Evolutionary conservation across 1,140 invertebrate species (phyloP).

Genomic region (Ridgeia piscesae): DNA sequence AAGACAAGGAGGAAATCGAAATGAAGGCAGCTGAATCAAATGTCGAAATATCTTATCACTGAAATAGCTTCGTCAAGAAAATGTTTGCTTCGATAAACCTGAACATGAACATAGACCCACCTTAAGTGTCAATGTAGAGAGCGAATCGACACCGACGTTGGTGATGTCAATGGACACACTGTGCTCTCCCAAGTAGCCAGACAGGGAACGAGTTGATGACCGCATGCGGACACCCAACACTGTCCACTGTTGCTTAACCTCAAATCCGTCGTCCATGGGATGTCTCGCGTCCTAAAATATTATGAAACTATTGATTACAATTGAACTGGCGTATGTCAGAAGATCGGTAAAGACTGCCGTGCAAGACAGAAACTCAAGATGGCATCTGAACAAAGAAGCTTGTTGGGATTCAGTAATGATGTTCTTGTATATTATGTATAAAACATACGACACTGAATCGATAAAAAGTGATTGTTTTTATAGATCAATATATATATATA

Average conservation of each 20-base stretch:
- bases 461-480: background rate
- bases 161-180: constrained; percentile 23
- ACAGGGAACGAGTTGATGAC: constrained; percentile 18
- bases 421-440: background rate
- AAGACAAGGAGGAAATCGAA: background rate
- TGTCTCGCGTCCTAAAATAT: constrained; percentile 34
- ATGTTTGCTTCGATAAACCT: background rate
- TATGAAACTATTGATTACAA: background rate
- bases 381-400: background rate
- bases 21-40: background rate
- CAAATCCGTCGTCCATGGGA: constrained; percentile 27
- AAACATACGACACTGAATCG: background rate
- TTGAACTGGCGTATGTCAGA: too few relatives aligned
- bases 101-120: background rate
- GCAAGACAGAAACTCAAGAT: too few relatives aligned
- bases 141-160: constrained; percentile 30
- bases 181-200: constrained; percentile 26
- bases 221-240: constrained; percentile 32
- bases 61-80: background rate
- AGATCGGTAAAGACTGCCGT: too few relatives aligned
- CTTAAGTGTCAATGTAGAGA: constrained; percentile 7
- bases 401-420: background rate
- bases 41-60: background rate
- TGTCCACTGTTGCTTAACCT: constrained; percentile 27
- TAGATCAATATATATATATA: too few relatives aligned